Base-by-base conservation (phyloP, 2,113 vertebrate species). In the Eulacestoma nigropectus region DNA sequence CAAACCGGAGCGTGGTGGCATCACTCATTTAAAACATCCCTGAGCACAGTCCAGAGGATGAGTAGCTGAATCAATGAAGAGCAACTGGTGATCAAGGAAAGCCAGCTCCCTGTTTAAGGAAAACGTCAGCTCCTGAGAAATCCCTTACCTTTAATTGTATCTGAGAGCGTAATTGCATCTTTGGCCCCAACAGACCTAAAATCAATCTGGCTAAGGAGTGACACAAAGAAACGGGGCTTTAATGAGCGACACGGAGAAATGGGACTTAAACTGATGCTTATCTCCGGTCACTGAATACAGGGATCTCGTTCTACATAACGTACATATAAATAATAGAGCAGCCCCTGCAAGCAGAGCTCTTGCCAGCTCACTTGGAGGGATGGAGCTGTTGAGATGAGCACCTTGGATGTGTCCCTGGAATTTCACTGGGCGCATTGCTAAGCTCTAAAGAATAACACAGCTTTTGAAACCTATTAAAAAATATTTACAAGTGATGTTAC, bases 291-390 rank as follows among this genome's bases (percentile, higher is more conserved):
- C 47, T 82, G 60, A 81, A 55, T 27, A 74, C 68, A 57, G 29
- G 49, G 82, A 53, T 67, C 93, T 67, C 2, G 0, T 84, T 84
- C 70, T 63, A 63, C 74, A 33, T 46, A 33, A 67, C 49, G 65
- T 46, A 10, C 41, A 13, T 22, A 81, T 67, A 84, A 95, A 95
- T 84, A 91, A 87, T 78, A 23, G 70, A 94, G 88, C 23, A 87
- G 90, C 15, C 39, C 63, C 55, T 33, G 73, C 44, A 50, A 68
- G 50, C 37, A 33, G 7, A 5, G 81, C 35, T 2, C 72, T 53
- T 6, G 5, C 4, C 76, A 39, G 49, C 72, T 89, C 35, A 1
- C 23, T 56, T 0, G 0, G 32, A 30, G 41, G 30, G 49, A 56
- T 10, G 10, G 27, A 77, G 37, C 26, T 52, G 18, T n/a, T 49